A percentile compares a stretch with the other conserved stretches of the same genome.
Evolutionary conservation across 2,797 vertebrate species (phyloP).

Genomic region (Sparus aurata): DNA sequence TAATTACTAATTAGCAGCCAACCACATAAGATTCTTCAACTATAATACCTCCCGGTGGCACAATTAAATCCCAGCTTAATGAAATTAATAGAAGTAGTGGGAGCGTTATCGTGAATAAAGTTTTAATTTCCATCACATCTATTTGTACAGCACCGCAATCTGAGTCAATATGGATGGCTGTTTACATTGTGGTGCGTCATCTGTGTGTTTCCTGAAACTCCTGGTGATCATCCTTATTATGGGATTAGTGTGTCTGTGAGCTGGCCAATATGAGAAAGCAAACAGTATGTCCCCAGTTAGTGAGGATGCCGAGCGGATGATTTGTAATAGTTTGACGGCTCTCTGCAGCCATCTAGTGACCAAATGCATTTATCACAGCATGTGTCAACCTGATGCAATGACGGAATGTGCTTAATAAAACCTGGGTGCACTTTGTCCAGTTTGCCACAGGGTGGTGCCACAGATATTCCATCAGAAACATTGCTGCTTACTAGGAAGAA

Average conservation of each 20-base stretch:
- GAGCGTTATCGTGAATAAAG: conserved; percentile 44
- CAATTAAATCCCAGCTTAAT: conserved; percentile 67
- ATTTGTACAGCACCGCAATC: conserved; percentile 39
- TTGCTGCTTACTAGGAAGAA: conserved; percentile 6
- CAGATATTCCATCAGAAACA: conserved; percentile 12
- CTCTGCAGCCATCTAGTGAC: conserved; percentile 77
- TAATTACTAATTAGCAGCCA: conserved; percentile 77
- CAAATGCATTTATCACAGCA: conserved; percentile 25
- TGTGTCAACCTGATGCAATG: neutral
- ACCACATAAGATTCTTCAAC: conserved; percentile 56
- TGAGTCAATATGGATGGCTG: conserved; percentile 22
- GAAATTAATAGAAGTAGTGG: conserved; percentile 51
- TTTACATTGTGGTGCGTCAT: conserved; percentile 28
- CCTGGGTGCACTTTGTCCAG: neutral
- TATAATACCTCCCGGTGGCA: conserved; percentile 60
- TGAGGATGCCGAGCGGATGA: conserved; percentile 4
- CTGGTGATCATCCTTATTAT: conserved; percentile 38
- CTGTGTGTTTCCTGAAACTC: conserved; percentile 40
- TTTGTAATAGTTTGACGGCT: conserved; percentile 1
- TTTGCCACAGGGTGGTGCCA: conserved; percentile 44
- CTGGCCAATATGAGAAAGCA: conserved; percentile 32
- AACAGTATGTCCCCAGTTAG: conserved; percentile 8
- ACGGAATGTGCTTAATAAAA: neutral
- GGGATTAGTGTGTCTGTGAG: conserved; percentile 36
- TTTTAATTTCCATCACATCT: conserved; percentile 55